Evolutionary conservation across 1,140 invertebrate genomes (phyloP).

Genomic region (Lucilia cuprina): DNA sequence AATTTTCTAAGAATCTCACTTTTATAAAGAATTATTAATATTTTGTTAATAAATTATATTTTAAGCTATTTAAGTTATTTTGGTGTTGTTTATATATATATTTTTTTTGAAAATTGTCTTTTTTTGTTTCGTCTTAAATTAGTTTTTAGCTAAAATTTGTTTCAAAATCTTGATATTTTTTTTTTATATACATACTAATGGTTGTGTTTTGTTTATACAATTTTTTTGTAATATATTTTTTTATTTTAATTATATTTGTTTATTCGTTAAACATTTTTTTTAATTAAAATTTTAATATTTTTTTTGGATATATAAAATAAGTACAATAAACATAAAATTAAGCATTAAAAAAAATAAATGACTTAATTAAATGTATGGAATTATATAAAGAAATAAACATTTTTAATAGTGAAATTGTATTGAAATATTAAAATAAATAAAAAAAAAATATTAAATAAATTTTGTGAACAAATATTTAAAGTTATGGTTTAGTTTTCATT

Average conservation of each 20-base stretch:
- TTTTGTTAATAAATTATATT: neutral
- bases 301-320: conserved; percentile 9
- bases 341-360: neutral
- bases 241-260: neutral
- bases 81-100: neutral
- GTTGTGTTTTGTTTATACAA: conserved; percentile 11
- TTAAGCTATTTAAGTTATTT: neutral
- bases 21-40: neutral
- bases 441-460: neutral
- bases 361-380: conserved; percentile 19
- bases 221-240: neutral
- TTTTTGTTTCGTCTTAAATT: neutral
- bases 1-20: conserved; percentile 9
- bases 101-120: neutral
- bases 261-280: neutral
- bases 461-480: neutral
- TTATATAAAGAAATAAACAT: conserved; percentile 17
- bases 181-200: neutral
- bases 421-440: conserved; percentile 1
- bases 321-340: neutral
- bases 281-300: neutral
- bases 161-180: neutral
- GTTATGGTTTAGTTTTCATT: no score
- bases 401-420: conserved; percentile 23
- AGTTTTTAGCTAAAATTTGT: neutral